Conservation (phyloP, 1,140 invertebrate genomes). For the Drosophila murphyi region DNA sequence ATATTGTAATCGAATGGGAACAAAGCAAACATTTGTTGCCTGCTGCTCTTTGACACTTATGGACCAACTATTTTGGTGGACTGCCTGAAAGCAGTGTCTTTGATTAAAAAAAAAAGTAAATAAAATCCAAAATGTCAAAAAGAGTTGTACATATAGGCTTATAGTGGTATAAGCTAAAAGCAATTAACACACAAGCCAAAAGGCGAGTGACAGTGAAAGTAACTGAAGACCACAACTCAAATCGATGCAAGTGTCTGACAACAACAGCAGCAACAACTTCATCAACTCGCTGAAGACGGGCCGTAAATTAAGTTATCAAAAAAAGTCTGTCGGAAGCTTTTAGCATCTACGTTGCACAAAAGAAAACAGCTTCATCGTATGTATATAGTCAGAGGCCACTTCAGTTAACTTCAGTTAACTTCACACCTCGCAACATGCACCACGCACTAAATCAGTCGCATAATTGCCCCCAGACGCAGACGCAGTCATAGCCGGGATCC, state of each 20-base stretch:
- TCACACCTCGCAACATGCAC: conserved; percentile 61
- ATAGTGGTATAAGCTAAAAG: conserved; percentile 43
- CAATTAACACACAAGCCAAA: conserved; percentile 60
- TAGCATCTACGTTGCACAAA: conserved; percentile 57
- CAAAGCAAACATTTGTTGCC: conserved; percentile 26
- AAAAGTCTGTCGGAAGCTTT: conserved; percentile 74
- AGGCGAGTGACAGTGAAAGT: conserved; percentile 74
- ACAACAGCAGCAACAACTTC: conserved; percentile 53
- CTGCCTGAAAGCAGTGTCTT: conserved; percentile 7
- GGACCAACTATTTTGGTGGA: not conserved
- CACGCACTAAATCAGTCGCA: conserved; percentile 80
- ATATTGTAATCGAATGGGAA: conserved; percentile 33
- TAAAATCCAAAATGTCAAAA: too few species aligned
- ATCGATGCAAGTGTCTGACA: conserved; percentile 57
- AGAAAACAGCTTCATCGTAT: conserved; percentile 16
- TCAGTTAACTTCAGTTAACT: conserved; percentile 74
- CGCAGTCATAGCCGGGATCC: conserved; percentile 30
- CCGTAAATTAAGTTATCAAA: conserved; percentile 80
- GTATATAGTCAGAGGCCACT: conserved; percentile 30
- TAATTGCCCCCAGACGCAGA: conserved; percentile 55
- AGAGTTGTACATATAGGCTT: conserved; percentile 4
- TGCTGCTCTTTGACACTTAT: conserved; percentile 16
- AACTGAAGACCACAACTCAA: conserved; percentile 28
- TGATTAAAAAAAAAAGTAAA: not conserved
- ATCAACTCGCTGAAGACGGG: conserved; percentile 65